Conservation (phyloP, 2,888 invertebrate genomes). For the Melikaiella ostensackeni region DNA sequence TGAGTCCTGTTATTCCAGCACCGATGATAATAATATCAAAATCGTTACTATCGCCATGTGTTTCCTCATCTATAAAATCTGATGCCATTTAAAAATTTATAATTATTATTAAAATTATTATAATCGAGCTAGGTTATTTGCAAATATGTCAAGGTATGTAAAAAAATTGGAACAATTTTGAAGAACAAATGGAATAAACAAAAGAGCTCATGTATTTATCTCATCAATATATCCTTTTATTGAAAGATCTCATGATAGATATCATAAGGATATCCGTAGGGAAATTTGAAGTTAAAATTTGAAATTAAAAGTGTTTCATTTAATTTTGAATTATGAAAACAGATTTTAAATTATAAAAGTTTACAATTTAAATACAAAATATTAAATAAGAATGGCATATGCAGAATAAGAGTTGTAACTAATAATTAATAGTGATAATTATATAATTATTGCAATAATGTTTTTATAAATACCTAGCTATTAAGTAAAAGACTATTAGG, state of each 20-base stretch:
- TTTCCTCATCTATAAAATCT: slow-evolving; percentile 19
- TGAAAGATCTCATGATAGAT: background rate
- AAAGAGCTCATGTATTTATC: background rate
- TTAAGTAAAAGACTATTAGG: too few relatives aligned
- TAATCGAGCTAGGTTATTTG: background rate
- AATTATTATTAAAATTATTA: background rate
- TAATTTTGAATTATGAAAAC: too few relatives aligned
- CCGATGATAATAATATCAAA: slow-evolving; percentile 67
- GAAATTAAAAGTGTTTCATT: too few relatives aligned
- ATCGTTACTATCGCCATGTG: slow-evolving; percentile 56
- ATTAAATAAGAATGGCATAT: too few relatives aligned
- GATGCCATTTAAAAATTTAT: slow-evolving; percentile 5
- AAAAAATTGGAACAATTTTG: background rate
- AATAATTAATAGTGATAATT: too few relatives aligned
- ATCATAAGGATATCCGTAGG: too few relatives aligned
- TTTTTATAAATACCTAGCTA: too few relatives aligned
- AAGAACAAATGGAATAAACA: background rate
- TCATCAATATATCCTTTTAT: too few relatives aligned
- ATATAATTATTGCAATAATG: too few relatives aligned
- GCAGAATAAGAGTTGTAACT: background rate
- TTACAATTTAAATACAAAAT: too few relatives aligned
- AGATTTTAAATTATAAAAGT: too few relatives aligned
- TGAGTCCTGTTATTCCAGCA: slow-evolving; percentile 66
- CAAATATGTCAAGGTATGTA: background rate
- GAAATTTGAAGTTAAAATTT: too few relatives aligned